Evolutionary conservation across 2,113 vertebrate species (phyloP).

Genomic region (Tor tambroides): DNA sequence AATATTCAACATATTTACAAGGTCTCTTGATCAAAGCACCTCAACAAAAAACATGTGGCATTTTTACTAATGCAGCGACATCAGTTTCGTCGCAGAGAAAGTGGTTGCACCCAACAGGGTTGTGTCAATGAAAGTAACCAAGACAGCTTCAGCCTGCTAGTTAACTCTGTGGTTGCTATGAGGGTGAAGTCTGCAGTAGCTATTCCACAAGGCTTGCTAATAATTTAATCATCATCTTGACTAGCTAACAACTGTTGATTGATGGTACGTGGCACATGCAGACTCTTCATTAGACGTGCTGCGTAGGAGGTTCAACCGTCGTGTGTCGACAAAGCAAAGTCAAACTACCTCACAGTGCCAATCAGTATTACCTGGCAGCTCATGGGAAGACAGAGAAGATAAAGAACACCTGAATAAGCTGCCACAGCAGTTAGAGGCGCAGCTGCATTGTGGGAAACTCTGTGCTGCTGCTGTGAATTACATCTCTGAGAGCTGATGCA

Average conservation of each 20-base stretch:
- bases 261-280: background rate
- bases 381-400: slow-evolving; percentile 12
- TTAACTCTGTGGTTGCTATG: slow-evolving; percentile 26
- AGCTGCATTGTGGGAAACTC: slow-evolving; percentile 21
- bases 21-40: background rate
- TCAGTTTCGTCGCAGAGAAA: background rate
- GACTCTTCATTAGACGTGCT: slow-evolving; percentile 15
- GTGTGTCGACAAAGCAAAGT: slow-evolving; percentile 17
- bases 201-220: slow-evolving; percentile 9
- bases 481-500: background rate
- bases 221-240: slow-evolving; percentile 28
- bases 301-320: slow-evolving; percentile 2
- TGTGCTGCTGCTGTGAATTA: background rate
- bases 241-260: slow-evolving; percentile 30
- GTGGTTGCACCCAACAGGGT: background rate
- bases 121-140: background rate
- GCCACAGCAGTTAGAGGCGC: background rate
- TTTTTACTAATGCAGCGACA: background rate
- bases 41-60: background rate
- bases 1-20: slow-evolving; percentile 24
- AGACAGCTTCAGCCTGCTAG: background rate
- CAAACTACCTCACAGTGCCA: slow-evolving; percentile 3
- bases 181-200: background rate
- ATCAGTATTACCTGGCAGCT: slow-evolving; percentile 34
- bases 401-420: slow-evolving; percentile 22